phyloP scores from a whole-genome alignment of 1,140 invertebrate genomes.

The Pseudomyrmex pallidus region DNA sequence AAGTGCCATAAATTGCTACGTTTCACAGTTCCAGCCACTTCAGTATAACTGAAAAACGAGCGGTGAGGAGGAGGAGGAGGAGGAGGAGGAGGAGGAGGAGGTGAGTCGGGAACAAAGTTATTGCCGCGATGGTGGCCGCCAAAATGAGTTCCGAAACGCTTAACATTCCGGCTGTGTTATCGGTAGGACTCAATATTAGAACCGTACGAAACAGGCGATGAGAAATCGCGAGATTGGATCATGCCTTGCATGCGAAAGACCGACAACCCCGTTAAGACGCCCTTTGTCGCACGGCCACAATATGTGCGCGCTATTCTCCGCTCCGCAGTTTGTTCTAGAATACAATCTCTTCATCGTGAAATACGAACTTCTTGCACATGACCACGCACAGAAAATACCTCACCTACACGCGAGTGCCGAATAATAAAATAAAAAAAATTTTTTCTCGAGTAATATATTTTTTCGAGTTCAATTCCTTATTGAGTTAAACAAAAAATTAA shows the following conservation, averaged over 20 bases:
- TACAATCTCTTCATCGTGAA: slow-evolving; percentile 15
- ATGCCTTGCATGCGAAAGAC: slow-evolving; percentile 51
- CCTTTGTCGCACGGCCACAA: slow-evolving; percentile 42
- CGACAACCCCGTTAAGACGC: neutral
- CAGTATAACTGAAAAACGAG: slow-evolving; percentile 74
- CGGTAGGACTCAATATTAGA: slow-evolving; percentile 66
- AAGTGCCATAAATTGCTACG: slow-evolving; percentile 80
- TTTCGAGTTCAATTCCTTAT: neutral
- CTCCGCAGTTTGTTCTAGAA: neutral
- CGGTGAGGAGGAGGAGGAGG: neutral
- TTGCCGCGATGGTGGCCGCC: slow-evolving; percentile 51
- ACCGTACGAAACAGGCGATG: slow-evolving; percentile 51
- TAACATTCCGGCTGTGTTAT: slow-evolving; percentile 73
- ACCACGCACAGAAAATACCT: neutral
- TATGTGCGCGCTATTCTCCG: slow-evolving; percentile 8
- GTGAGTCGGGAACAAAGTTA: slow-evolving; percentile 57
- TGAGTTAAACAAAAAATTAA: neutral
- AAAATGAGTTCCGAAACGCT: slow-evolving; percentile 71
- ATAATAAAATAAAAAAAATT: no score
- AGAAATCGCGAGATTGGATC: slow-evolving; percentile 61
- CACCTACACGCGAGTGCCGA: neutral
- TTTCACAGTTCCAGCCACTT: slow-evolving; percentile 72
- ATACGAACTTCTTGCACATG: neutral
- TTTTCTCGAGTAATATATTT: no score
- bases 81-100: neutral